phyloP scores from a whole-genome alignment of 2,888 invertebrate species.

The Drosophila robusta region DNA sequence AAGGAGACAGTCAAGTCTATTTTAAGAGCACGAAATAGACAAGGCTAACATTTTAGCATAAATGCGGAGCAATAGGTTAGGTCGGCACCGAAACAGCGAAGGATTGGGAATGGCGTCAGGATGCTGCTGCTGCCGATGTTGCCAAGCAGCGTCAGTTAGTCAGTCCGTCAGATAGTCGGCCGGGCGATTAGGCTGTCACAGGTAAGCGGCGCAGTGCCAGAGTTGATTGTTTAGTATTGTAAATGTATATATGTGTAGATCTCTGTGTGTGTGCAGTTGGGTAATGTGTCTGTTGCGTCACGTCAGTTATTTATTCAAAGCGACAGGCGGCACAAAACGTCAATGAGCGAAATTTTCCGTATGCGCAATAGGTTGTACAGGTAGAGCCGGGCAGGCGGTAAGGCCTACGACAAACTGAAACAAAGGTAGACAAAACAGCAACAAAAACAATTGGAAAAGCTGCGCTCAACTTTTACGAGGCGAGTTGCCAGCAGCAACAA shows the following conservation, averaged over 20 bases:
- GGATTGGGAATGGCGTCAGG: background rate
- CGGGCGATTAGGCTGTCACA: conserved; percentile 53
- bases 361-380: conserved; percentile 60
- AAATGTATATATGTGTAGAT: conserved; percentile 26
- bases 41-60: conserved; percentile 60
- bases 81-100: conserved; percentile 16
- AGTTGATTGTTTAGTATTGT: conserved; percentile 69
- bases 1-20: conserved; percentile 55
- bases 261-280: conserved; percentile 34
- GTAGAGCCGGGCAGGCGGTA: conserved; percentile 17
- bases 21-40: conserved; percentile 37
- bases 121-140: conserved; percentile 29
- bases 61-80: conserved; percentile 58
- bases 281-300: conserved; percentile 75
- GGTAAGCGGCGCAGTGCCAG: conserved; percentile 42
- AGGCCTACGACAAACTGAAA: conserved; percentile 32
- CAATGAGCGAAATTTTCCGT: conserved; percentile 75
- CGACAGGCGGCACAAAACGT: conserved; percentile 82
- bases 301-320: conserved; percentile 80
- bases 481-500: conserved; percentile 62
- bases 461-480: conserved; percentile 64
- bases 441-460: conserved; percentile 43
- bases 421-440: conserved; percentile 41
- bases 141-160: conserved; percentile 13
- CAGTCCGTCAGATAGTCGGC: conserved; percentile 29